These are phyloP conservation scores for Dicranocentrus wangi DNA, from an alignment of 2,888 invertebrate genomes.

Conservation along the genomic window DNA sequence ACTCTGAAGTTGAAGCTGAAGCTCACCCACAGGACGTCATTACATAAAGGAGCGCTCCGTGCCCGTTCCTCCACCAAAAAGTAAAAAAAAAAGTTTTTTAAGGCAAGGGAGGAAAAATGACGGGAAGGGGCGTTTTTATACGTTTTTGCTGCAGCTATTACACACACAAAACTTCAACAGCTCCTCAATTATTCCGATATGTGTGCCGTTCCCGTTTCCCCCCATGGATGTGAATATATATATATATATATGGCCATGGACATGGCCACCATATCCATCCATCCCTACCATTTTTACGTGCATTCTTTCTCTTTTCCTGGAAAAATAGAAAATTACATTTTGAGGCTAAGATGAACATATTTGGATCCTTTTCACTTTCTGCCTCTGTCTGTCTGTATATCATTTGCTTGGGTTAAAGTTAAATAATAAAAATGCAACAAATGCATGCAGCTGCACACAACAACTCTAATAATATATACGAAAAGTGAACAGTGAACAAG, in stretches of 20 bases:
- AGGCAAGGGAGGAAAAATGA: background rate
- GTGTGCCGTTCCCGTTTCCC: slow-evolving; percentile 9
- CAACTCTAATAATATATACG: too few relatives aligned
- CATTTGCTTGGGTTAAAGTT: background rate
- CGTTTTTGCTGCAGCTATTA: slow-evolving; percentile 6
- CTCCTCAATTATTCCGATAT: slow-evolving; percentile 38
- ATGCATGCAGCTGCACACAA: slow-evolving; percentile 6
- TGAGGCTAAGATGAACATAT: background rate
- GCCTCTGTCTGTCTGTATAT: background rate
- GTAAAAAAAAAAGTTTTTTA: too few relatives aligned
- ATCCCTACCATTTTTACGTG: slow-evolving; percentile 10
- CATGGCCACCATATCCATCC: too few relatives aligned
- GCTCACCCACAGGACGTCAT: background rate
- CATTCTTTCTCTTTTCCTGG: slow-evolving; percentile 13
- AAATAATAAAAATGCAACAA: slow-evolving; percentile 12
- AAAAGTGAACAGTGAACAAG: background rate
- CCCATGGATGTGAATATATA: too few relatives aligned
- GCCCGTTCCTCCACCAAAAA: too few relatives aligned
- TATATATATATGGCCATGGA: too few relatives aligned
- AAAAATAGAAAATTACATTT: background rate
- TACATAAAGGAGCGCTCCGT: too few relatives aligned
- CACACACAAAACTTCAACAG: slow-evolving; percentile 27
- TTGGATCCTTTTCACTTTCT: background rate
- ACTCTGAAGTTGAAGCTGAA: too few relatives aligned
- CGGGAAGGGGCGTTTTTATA: slow-evolving; percentile 41